A percentile compares a stretch with the other conserved stretches of the same genome.
phyloP scores from a whole-genome alignment of 2,888 invertebrate species.

The Hypolimnas misippus region DNA sequence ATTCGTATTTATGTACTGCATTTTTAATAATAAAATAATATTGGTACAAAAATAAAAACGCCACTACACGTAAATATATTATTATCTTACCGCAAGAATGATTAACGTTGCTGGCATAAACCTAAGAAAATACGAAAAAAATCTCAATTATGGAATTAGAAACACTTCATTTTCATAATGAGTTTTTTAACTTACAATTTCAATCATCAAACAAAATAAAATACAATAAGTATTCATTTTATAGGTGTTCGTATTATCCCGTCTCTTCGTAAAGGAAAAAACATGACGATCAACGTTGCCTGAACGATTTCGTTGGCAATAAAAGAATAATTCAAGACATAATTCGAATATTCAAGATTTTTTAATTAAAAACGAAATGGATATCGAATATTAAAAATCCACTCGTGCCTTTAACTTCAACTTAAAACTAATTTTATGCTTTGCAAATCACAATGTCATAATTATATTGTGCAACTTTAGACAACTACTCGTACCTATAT shows the following conservation, averaged over 20 bases:
- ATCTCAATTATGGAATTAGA: background rate
- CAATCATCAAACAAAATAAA: conserved; percentile 54
- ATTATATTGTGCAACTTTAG: background rate
- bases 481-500: background rate
- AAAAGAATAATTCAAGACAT: too few relatives aligned
- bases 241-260: conserved; percentile 52
- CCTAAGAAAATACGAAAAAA: conserved; percentile 17
- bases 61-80: too few relatives aligned
- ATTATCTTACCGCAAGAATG: conserved; percentile 63
- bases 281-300: conserved; percentile 52
- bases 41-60: too few relatives aligned
- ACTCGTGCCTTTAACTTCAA: conserved; percentile 50
- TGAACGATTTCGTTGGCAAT: conserved; percentile 53
- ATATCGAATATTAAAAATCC: conserved; percentile 45
- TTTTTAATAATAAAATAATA: too few relatives aligned
- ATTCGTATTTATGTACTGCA: too few relatives aligned
- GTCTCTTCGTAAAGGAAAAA: conserved; percentile 46
- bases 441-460: background rate
- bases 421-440: conserved; percentile 30
- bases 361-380: conserved; percentile 59
- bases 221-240: conserved; percentile 66
- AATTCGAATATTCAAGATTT: conserved; percentile 46
- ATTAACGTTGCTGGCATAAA: conserved; percentile 26
- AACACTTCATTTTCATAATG: background rate
- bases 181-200: conserved; percentile 54